A percentile compares a stretch with the other conserved stretches of the same genome.
These are phyloP conservation scores for Brachionus plicatilis DNA, from an alignment of 1,140 invertebrate species.

Conservation along the genomic window DNA sequence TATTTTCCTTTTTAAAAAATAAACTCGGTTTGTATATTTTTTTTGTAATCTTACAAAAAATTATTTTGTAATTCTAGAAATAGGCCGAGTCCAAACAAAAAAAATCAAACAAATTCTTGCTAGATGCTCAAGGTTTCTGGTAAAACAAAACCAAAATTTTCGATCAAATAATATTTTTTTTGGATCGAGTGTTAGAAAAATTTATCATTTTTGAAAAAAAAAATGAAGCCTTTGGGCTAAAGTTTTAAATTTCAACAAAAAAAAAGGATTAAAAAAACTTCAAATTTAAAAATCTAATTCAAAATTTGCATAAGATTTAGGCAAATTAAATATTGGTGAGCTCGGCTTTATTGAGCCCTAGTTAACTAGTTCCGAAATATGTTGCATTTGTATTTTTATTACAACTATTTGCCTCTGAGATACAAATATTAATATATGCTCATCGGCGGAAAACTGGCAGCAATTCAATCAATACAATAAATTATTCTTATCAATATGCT, in stretches of 20 bases:
- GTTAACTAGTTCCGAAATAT: not conserved
- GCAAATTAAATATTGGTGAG: not conserved
- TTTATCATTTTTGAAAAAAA: not conserved
- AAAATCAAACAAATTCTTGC: not conserved
- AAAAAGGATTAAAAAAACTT: not conserved
- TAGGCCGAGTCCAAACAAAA: not conserved
- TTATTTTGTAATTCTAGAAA: not conserved
- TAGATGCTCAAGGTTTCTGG: not conserved
- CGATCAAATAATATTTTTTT: not conserved
- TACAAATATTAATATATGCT: not conserved
- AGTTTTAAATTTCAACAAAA: not conserved
- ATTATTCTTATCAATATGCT: not conserved
- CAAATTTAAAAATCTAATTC: not conserved
- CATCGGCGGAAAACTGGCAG: not conserved
- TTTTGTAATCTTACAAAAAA: not conserved
- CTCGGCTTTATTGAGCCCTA: not conserved
- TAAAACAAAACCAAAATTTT: not conserved
- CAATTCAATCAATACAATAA: not conserved
- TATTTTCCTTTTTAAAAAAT: not conserved
- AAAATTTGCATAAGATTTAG: constrained; percentile 17
- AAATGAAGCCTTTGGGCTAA: not conserved
- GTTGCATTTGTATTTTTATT: not conserved
- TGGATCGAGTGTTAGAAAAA: not conserved
- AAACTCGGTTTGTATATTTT: not conserved
- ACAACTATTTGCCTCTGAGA: not conserved